Evolutionary conservation across 2,113 vertebrate genomes (phyloP).

Genomic region (Rostratula benghalensis): DNA sequence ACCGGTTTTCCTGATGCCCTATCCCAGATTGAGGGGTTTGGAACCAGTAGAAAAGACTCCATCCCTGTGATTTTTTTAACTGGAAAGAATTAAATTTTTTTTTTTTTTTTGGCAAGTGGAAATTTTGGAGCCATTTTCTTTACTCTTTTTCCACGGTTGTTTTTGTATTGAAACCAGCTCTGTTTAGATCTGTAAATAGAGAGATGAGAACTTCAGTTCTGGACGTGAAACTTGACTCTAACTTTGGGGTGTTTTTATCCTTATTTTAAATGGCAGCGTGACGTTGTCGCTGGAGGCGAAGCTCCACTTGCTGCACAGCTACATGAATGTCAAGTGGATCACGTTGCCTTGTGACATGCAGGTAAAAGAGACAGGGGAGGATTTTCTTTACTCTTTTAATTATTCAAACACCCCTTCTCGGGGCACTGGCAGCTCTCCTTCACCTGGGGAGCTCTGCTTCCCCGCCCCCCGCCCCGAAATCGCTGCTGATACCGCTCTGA

Average conservation of each 20-base stretch:
- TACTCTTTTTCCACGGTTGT: background rate
- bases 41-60: background rate
- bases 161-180: background rate
- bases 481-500: fast-evolving
- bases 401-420: background rate
- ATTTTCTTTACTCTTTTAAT: background rate
- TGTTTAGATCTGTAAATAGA: fast-evolving
- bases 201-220: background rate
- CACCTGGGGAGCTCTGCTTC: background rate
- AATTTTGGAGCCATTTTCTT: background rate
- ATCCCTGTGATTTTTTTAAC: background rate
- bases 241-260: background rate
- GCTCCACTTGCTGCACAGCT: constrained; percentile 91
- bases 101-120: background rate
- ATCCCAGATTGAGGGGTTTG: fast-evolving
- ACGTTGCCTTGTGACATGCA: constrained; percentile 88
- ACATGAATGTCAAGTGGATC: constrained; percentile 95
- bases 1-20: fast-evolving
- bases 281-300: constrained; percentile 93
- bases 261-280: constrained; percentile 72
- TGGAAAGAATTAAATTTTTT: background rate
- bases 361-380: constrained; percentile 19
- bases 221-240: background rate
- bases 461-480: background rate
- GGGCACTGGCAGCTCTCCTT: background rate